Base-by-base conservation (phyloP, 2,888 invertebrate genomes). In the Rhabditoides inermis region DNA sequence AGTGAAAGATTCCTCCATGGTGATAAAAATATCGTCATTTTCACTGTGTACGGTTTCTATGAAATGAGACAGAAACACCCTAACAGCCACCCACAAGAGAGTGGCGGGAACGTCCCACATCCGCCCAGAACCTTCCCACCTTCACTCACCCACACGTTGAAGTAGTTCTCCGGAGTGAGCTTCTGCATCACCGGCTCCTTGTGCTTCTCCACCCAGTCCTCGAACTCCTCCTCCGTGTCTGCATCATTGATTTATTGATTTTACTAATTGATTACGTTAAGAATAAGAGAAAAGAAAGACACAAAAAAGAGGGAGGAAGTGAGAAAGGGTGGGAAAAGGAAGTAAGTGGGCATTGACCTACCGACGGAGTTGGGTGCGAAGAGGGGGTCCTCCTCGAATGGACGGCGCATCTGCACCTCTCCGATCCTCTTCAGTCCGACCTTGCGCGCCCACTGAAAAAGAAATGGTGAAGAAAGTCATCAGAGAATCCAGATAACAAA, bases 201-300 rank as follows among this genome's bases (percentile, higher is more conserved):
- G 63, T 76, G 64, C 55, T 74, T 70, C 60, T 76, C 76, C 23
- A 76, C 76, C 76, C 76, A 76, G 37, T 76, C 74, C 53, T 76
- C 75, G 48, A 76, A 75, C 46, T 76, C 76, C 32, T 76, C 74
- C 51, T 76, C 76, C n/a, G 69, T 72, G 46, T 71, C 69, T 32
- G 61, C 53, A 51, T 7, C 36, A 22, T 18, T 23, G 54, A 18
- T 40, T 27, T 53, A 12, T 5, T 7, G 18, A 7, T 50, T n/a
- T 15, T 15, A 51, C 15, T 18, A 18, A n/a, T 22, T 20, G 47
- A 49, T 46, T 15, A 6, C 48, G 25, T 10, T 32, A n/a, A n/a
- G n/a, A n/a, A n/a, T n/a, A n/a, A n/a, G n/a, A n/a, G n/a, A n/a
- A n/a, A n/a, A n/a, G n/a, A n/a, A n/a, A n/a, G n/a, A n/a, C n/a